phyloP scores from a whole-genome alignment of 2,797 vertebrate species.

The Pelobates cultripes region DNA sequence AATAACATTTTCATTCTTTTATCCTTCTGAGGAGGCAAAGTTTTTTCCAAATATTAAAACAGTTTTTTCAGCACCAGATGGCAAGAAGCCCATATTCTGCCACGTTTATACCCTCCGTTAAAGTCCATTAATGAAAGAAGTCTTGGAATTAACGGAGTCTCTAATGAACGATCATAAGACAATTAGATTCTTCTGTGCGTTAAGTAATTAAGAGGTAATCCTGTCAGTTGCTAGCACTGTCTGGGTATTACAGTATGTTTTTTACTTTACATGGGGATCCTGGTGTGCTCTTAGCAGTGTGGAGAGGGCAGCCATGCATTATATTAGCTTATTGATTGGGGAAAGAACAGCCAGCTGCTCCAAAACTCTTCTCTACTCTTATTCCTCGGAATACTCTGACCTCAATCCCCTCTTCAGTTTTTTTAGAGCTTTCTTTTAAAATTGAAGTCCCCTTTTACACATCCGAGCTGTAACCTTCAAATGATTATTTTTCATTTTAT shows the following conservation, averaged over 20 bases:
- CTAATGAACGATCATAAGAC: constrained; percentile 12
- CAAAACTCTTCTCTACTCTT: constrained; percentile 23
- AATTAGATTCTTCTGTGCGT: constrained; percentile 26
- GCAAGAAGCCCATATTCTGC: neutral
- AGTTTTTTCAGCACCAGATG: constrained; percentile 9
- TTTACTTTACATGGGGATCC: constrained; percentile 8
- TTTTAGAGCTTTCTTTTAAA: neutral
- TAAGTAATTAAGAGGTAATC: constrained; percentile 22
- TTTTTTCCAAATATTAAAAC: no score
- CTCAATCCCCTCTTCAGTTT: constrained; percentile 3
- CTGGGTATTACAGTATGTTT: constrained; percentile 12
- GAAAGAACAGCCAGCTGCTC: constrained; percentile 15
- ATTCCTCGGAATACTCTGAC: constrained; percentile 19
- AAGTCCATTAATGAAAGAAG: constrained; percentile 16
- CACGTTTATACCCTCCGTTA: neutral
- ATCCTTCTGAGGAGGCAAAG: no score
- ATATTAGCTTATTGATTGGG: constrained; percentile 52
- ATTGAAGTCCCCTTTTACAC: neutral
- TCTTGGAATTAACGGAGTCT: constrained; percentile 5
- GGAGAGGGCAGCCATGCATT: constrained; percentile 38
- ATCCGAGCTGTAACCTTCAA: neutral
- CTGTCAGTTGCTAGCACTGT: constrained; percentile 16
- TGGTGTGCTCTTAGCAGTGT: constrained; percentile 32
- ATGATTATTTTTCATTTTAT: neutral
- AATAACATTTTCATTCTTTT: no score